Evolutionary conservation across 1,140 invertebrate genomes (phyloP).

Genomic region (Magallana ariakensis): DNA sequence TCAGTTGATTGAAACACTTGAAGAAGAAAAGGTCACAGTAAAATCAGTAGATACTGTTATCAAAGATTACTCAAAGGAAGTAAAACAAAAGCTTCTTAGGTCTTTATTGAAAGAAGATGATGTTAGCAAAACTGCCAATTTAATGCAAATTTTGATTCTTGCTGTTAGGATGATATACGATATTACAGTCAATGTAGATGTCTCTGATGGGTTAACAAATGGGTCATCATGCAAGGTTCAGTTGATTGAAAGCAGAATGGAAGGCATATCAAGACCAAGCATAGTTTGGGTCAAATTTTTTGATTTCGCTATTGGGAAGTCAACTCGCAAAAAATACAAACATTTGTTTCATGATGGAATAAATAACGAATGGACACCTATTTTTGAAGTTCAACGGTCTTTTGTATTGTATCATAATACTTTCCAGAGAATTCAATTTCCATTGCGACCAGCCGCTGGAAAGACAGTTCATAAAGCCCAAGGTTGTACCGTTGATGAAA

Average conservation of each 20-base stretch:
- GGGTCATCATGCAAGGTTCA: constrained; percentile 35
- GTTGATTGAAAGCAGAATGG: background rate
- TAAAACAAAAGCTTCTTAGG: background rate
- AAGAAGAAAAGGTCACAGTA: background rate
- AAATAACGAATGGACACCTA: constrained; percentile 29
- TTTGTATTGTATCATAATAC: constrained; percentile 30
- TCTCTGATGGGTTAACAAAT: constrained; percentile 45
- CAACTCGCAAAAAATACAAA: constrained; percentile 19
- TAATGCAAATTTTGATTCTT: background rate
- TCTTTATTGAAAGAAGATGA: constrained; percentile 5
- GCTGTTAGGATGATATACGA: constrained; percentile 45
- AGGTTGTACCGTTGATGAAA: constrained; percentile 45
- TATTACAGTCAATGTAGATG: constrained; percentile 37
- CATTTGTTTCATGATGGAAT: constrained; percentile 29
- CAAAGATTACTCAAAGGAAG: background rate
- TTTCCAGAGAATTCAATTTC: constrained; percentile 41
- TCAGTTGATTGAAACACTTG: background rate
- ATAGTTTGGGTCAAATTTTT: constrained; percentile 30
- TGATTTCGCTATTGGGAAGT: background rate
- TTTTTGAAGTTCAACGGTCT: constrained; percentile 27
- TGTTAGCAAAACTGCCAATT: background rate
- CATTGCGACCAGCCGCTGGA: constrained; percentile 34
- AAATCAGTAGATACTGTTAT: constrained; percentile 10
- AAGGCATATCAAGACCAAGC: constrained; percentile 34
- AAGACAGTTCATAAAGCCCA: constrained; percentile 46